Evolutionary conservation across 2,888 invertebrate species (phyloP), one percentile per base, ranked within the genome.

Genomic region (Elysia crispata): DNA sequence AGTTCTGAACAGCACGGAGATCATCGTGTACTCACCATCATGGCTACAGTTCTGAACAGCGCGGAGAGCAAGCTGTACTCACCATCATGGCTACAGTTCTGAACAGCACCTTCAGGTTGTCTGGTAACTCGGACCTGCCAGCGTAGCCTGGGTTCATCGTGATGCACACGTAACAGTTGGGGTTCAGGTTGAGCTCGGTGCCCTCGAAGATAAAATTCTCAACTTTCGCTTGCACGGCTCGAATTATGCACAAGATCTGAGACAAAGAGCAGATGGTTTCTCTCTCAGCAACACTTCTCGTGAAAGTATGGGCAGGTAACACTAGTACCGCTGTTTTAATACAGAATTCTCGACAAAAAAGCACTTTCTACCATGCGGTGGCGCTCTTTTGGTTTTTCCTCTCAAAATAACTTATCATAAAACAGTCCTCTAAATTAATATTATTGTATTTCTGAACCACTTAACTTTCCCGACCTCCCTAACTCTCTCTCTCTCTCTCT

Each of bases 161-260:
- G 85, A 92, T 93, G 84, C 83, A 96, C 11, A 93, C 95, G 87
- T 96, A 96, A 89, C 96, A 96, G 77, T 95, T 94, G 0, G 95
- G 95, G 91, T 96, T 96, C 74, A 97, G 92, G 0, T 88, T 93
- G 76, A 97, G 92, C 86, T 94, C 94, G 1, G 95, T 95, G 3
- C 96, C 96, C 93, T 96, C 96, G 92, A 96, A 96, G 57, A 94
- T 91, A 90, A 96, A 96, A 49, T 92, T 94, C 82, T 94, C 94
- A 33, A 94, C 83, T 67, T 95, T 92, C 69, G 93, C 94, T 83
- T 95, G 94, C 1, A 96, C 95, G 1, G 96, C 96, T 91, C 95
- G 94, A 54, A 96, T 93, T 85, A 97, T 96, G 87, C 95, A 95
- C 77, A 96, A 92, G 87, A 97, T 96, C 92, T 93, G 86, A 28